Percentiles rank a stretch among this genome's conserved stretches.
Conservation (phyloP, 2,888 invertebrate genomes). For the Drosophila mayaguana region DNA sequence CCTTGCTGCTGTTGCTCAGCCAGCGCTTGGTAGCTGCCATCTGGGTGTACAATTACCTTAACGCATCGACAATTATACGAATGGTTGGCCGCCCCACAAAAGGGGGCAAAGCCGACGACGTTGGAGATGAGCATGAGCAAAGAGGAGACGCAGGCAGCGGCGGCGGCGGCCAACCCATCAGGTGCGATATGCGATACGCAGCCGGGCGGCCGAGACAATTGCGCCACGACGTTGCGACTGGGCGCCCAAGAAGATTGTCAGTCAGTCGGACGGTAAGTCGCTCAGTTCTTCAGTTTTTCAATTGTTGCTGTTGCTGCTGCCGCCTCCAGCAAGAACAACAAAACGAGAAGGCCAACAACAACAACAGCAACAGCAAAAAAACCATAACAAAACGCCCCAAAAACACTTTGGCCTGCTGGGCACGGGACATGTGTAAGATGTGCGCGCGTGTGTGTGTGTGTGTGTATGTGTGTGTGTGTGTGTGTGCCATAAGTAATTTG, state of each 20-base stretch:
- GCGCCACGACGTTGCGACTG: constrained; percentile 78
- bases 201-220: constrained; percentile 67
- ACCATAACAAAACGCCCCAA: constrained; percentile 49
- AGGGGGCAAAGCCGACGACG: constrained; percentile 30
- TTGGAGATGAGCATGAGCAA: background rate
- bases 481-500: constrained; percentile 56
- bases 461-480: constrained; percentile 5
- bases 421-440: constrained; percentile 41
- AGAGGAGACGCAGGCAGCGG: background rate
- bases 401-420: constrained; percentile 55
- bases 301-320: constrained; percentile 18
- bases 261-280: constrained; percentile 29
- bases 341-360: constrained; percentile 14
- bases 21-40: constrained; percentile 33
- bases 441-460: background rate
- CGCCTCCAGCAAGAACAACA: constrained; percentile 33
- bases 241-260: constrained; percentile 76
- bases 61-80: constrained; percentile 85
- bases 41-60: constrained; percentile 85
- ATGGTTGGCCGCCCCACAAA: constrained; percentile 79
- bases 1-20: constrained; percentile 56
- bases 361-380: background rate
- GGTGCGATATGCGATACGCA: constrained; percentile 83
- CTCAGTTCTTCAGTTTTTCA: constrained; percentile 27
- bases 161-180: constrained; percentile 60